Evolutionary conservation across 2,888 invertebrate species (phyloP).

Genomic region (Sphaerophoria taeniata): DNA sequence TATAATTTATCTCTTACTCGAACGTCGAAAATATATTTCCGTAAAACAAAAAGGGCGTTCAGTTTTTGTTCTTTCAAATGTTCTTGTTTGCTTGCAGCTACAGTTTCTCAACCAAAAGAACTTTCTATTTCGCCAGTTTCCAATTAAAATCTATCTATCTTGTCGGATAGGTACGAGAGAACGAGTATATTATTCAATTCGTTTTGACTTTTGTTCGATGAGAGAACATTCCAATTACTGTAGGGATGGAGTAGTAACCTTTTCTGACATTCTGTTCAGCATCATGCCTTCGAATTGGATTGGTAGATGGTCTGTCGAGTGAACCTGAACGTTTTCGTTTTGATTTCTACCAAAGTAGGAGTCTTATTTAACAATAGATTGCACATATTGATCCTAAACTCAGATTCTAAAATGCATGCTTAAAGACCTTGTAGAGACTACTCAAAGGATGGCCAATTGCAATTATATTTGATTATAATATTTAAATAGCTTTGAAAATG

Average conservation of each 20-base stretch:
- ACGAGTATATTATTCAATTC: conserved; percentile 62
- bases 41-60: conserved; percentile 33
- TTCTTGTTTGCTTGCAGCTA: too few relatives aligned
- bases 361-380: too few relatives aligned
- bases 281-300: conserved; percentile 7
- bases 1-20: conserved; percentile 50
- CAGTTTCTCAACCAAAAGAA: not conserved
- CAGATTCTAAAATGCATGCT: too few relatives aligned
- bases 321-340: not conserved
- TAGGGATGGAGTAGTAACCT: not conserved
- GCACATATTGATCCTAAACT: too few relatives aligned
- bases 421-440: too few relatives aligned
- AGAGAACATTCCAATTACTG: conserved; percentile 63
- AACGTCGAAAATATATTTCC: conserved; percentile 1
- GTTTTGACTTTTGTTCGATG: conserved; percentile 65
- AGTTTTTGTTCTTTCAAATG: conserved; percentile 15
- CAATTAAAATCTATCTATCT: conserved; percentile 61
- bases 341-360: too few relatives aligned
- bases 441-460: too few relatives aligned
- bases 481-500: too few relatives aligned
- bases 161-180: conserved; percentile 29
- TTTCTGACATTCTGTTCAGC: not conserved
- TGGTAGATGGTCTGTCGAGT: conserved; percentile 2
- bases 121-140: conserved; percentile 44
- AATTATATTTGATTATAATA: too few relatives aligned